These are phyloP conservation scores for Macaca mulatta DNA, from an alignment of 2,113 vertebrate genomes.

Conservation along the genomic window DNA sequence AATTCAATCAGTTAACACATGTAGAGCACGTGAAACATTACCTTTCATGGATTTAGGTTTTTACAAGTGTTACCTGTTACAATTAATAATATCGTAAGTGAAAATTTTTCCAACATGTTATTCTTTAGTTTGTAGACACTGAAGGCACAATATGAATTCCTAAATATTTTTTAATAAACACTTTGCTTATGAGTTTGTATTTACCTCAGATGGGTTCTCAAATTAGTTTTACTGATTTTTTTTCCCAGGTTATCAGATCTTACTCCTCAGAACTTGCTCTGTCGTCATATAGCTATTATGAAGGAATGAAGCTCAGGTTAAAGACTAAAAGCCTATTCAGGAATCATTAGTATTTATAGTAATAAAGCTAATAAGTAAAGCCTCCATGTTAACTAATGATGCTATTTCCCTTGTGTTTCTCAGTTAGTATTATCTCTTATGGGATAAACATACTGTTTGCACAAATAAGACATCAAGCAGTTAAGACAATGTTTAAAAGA, in stretches of 20 bases:
- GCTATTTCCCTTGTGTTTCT: background rate
- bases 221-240: background rate
- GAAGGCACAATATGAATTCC: background rate
- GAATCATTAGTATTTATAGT: background rate
- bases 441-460: background rate
- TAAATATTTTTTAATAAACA: slow-evolving; percentile 50
- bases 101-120: background rate
- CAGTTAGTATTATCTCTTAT: background rate
- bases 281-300: background rate
- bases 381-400: background rate
- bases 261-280: background rate
- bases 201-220: background rate
- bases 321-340: background rate
- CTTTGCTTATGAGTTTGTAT: slow-evolving; percentile 40
- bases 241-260: background rate
- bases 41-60: background rate
- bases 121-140: background rate
- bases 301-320: background rate
- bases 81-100: background rate
- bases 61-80: background rate
- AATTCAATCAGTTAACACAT: background rate
- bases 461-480: background rate
- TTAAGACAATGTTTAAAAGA: background rate
- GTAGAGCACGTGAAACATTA: background rate
- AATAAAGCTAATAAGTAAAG: background rate